phyloP scores from a whole-genome alignment of 2,113 vertebrate species.

The Dipodomys ordii region DNA sequence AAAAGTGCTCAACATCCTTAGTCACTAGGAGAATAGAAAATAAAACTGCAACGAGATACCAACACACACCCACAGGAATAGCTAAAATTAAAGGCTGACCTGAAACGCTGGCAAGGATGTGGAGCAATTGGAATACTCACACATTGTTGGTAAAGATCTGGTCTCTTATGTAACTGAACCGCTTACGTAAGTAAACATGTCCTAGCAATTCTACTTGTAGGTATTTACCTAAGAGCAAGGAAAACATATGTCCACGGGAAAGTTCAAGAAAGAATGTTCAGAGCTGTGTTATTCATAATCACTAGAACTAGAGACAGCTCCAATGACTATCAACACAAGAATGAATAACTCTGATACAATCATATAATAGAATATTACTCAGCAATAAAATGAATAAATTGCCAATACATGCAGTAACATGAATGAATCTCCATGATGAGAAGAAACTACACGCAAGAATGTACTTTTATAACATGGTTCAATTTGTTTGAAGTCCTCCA shows the following conservation, averaged over 20 bases:
- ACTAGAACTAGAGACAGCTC: not conserved
- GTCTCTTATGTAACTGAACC: constrained; percentile 25
- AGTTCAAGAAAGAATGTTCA: not conserved
- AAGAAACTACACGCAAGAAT: not conserved
- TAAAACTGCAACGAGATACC: constrained; percentile 3
- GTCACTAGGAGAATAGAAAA: constrained; percentile 36
- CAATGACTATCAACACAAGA: not conserved
- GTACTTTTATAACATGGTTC: not conserved
- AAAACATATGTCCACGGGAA: constrained; percentile 19
- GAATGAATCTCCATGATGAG: not conserved
- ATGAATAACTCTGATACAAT: not conserved
- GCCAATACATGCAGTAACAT: not conserved
- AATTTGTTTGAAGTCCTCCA: not conserved
- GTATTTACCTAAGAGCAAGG: constrained; percentile 39
- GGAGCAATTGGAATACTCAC: not conserved
- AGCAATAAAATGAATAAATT: not conserved
- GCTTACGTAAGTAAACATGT: not conserved
- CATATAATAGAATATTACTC: not conserved
- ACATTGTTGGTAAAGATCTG: not conserved
- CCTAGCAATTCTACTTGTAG: not conserved
- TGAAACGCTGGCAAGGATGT: not conserved
- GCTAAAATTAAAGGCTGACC: constrained; percentile 28
- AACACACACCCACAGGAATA: not conserved
- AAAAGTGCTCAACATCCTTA: constrained; percentile 26
- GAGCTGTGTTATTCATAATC: not conserved